Evolutionary conservation across 2,888 invertebrate genomes (phyloP).

Genomic region (Leucoma salicis): DNA sequence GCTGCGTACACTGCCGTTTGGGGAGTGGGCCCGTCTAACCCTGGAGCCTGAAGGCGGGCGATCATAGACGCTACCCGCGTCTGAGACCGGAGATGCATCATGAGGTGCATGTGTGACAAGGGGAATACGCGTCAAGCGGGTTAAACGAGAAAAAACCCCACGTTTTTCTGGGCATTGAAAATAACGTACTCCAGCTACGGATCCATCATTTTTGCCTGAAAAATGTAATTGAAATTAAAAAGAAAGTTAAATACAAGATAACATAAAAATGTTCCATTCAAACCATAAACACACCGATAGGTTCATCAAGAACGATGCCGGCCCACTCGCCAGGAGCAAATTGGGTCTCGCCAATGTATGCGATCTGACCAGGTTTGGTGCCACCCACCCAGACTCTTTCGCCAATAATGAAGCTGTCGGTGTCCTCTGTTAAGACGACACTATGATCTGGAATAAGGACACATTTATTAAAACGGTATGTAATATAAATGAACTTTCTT

Average conservation of each 20-base stretch:
- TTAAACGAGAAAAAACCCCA: constrained; percentile 96
- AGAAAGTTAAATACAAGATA: neutral
- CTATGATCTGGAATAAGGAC: constrained; percentile 86
- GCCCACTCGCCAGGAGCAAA: constrained; percentile 99
- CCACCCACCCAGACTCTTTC: constrained; percentile 97
- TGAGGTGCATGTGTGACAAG: constrained; percentile 79
- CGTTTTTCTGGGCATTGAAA: constrained; percentile 96
- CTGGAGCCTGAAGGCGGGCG: constrained; percentile 71
- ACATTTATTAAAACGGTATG: neutral
- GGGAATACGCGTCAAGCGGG: constrained; percentile 90
- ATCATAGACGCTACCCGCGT: constrained; percentile 75
- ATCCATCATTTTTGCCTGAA: constrained; percentile 97
- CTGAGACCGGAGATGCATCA: constrained; percentile 72
- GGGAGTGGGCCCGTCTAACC: constrained; percentile 67
- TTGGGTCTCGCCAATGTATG: constrained; percentile 96
- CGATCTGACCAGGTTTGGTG: constrained; percentile 94
- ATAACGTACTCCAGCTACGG: constrained; percentile 94
- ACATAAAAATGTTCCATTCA: neutral
- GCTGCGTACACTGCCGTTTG: constrained; percentile 77
- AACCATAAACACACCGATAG: constrained; percentile 86
- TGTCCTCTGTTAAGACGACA: constrained; percentile 92
- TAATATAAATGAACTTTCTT: no score
- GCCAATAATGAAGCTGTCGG: constrained; percentile 97
- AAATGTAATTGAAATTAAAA: constrained; percentile 12
- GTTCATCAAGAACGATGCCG: constrained; percentile 97